phyloP scores from a whole-genome alignment of 2,113 vertebrate species.

The Dicaeum eximium region DNA sequence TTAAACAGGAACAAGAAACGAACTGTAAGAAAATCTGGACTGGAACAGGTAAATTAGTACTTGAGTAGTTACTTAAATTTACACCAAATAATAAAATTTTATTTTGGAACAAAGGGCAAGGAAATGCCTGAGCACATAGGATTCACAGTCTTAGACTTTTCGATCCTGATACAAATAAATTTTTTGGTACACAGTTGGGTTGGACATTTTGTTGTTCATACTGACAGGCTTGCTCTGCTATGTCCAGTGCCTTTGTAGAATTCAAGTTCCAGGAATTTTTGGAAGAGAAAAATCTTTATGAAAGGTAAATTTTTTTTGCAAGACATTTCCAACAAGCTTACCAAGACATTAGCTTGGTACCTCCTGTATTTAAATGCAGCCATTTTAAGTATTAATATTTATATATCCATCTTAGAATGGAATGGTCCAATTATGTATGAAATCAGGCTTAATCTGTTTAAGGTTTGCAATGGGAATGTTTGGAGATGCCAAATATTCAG shows the following conservation, averaged over 20 bases:
- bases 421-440: not conserved
- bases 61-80: not conserved
- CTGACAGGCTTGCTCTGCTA: not conserved
- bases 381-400: not conserved
- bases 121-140: not conserved
- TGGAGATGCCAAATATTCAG: not conserved
- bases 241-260: not conserved
- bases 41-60: slow-evolving; percentile 65
- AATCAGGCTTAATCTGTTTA: not conserved
- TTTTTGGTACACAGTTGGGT: not conserved
- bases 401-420: not conserved
- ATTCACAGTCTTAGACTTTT: not conserved
- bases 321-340: not conserved
- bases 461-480: not conserved
- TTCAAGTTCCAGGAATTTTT: not conserved
- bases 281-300: not conserved
- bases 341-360: not conserved
- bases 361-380: not conserved
- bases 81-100: not conserved
- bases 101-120: not conserved
- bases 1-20: slow-evolving; percentile 71
- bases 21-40: slow-evolving; percentile 34
- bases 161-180: not conserved
- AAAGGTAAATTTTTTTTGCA: not conserved
- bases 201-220: not conserved